Percentiles rank a stretch among this genome's conserved stretches.
phyloP scores from a whole-genome alignment of 2,113 vertebrate species.

The Pimephales promelas region DNA sequence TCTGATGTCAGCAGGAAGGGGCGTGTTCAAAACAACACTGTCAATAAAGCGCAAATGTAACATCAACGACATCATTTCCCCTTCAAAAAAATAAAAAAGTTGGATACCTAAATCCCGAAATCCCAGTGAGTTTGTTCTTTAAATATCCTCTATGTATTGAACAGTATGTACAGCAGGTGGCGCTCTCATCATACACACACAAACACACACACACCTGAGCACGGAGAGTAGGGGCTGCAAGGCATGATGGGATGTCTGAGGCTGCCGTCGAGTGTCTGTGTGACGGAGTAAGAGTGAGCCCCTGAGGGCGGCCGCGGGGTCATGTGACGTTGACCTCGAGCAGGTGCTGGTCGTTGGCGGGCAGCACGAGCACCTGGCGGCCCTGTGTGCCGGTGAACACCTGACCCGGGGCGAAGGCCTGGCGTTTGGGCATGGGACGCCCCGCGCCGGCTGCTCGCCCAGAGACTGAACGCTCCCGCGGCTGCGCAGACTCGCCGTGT shows the following conservation, averaged over 20 bases:
- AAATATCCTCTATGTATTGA: conserved; percentile 73
- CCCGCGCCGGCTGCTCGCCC: conserved; percentile 79
- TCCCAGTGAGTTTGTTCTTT: conserved; percentile 44
- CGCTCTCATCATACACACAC: not conserved
- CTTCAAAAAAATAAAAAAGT: not conserved
- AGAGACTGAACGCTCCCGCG: conserved; percentile 81
- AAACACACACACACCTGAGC: conserved; percentile 14
- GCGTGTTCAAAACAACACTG: not conserved
- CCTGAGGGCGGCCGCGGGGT: conserved; percentile 53
- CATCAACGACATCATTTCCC: not conserved
- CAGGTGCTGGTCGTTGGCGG: conserved; percentile 90
- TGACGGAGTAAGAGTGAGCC: not conserved
- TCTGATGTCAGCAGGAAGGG: not conserved
- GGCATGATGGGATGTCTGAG: conserved; percentile 61
- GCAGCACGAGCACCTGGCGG: conserved; percentile 89
- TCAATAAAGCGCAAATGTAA: not conserved
- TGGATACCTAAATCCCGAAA: not conserved
- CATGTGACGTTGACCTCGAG: conserved; percentile 96
- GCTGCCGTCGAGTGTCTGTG: not conserved
- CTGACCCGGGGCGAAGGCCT: conserved; percentile 88
- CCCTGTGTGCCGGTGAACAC: conserved; percentile 88
- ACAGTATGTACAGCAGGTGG: conserved; percentile 76
- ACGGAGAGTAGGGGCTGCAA: conserved; percentile 29
- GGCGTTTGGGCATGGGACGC: conserved; percentile 92
- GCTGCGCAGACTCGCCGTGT: conserved; percentile 86